These are phyloP conservation scores for Eclectus roratus DNA, from an alignment of 2,113 vertebrate species.

Conservation along the genomic window DNA sequence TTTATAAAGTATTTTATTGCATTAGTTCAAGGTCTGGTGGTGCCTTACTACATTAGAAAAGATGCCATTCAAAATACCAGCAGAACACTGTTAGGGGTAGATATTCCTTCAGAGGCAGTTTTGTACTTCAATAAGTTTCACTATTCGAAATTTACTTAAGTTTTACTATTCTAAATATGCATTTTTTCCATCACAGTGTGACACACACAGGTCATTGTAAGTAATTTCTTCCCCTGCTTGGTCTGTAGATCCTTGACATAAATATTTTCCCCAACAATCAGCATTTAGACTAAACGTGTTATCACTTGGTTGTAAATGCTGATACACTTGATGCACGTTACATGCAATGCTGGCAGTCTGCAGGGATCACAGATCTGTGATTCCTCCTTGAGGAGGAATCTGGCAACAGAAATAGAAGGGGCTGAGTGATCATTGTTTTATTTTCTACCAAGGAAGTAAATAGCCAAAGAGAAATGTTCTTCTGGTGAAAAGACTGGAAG, in stretches of 20 bases:
- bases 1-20: background rate
- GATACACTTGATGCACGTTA: background rate
- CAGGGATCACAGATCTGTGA: background rate
- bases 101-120: background rate
- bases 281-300: background rate
- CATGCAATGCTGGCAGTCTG: background rate
- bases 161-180: background rate
- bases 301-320: background rate
- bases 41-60: background rate
- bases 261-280: background rate
- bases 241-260: background rate
- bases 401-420: background rate
- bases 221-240: background rate
- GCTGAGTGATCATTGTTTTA: background rate
- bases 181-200: background rate
- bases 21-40: background rate
- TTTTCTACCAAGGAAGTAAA: background rate
- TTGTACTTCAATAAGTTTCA: background rate
- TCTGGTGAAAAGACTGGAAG: background rate
- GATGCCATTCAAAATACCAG: background rate
- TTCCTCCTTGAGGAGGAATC: background rate
- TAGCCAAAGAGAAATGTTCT: background rate
- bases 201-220: fast-evolving
- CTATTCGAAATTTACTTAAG: background rate
- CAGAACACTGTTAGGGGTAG: background rate